These are phyloP conservation scores for Eulimnadia texana DNA, from an alignment of 1,140 invertebrate species.

Conservation along the genomic window DNA sequence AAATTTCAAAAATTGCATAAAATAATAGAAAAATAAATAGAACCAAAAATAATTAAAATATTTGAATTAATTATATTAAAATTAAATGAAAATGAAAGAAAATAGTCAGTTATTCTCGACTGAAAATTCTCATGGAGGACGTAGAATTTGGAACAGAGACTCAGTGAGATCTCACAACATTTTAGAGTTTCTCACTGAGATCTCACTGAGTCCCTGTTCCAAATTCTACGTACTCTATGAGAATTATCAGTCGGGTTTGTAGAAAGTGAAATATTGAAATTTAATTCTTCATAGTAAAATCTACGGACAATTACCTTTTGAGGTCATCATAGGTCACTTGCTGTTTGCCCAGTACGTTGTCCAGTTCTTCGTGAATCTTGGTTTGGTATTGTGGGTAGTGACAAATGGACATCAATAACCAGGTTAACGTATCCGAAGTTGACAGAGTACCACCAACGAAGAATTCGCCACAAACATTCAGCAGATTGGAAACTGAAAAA, in stretches of 20 bases:
- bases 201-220: too few species aligned
- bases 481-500: conserved; percentile 24
- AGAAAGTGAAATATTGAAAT: too few species aligned
- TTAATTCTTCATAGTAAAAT: background rate
- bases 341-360: conserved; percentile 50
- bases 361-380: conserved; percentile 59
- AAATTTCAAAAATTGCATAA: background rate
- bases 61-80: too few species aligned
- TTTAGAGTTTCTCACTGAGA: too few species aligned
- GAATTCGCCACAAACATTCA: conserved; percentile 48
- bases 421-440: conserved; percentile 57
- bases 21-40: background rate
- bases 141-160: too few species aligned
- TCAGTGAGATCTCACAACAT: too few species aligned
- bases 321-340: conserved; percentile 52
- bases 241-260: too few species aligned
- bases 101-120: too few species aligned
- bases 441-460: conserved; percentile 69
- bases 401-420: conserved; percentile 60
- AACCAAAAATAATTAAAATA: too few species aligned
- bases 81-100: too few species aligned
- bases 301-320: conserved; percentile 34
- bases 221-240: too few species aligned
- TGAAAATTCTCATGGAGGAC: too few species aligned
- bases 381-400: conserved; percentile 55